Conservation (phyloP, 2,113 vertebrate species). For the Anas platyrhynchos region DNA sequence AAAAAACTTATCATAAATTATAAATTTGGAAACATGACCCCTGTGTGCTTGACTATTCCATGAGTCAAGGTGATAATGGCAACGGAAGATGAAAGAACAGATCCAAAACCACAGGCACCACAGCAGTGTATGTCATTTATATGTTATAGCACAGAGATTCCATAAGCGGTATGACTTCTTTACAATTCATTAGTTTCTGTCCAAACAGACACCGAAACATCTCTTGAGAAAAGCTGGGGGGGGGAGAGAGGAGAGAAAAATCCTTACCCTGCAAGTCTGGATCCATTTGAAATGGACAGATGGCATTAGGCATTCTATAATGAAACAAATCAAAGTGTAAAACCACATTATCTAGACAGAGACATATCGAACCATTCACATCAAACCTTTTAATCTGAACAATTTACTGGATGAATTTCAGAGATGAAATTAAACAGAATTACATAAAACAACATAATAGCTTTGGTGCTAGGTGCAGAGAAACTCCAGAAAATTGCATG, state of each 20-base stretch:
- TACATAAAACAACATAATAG: neutral
- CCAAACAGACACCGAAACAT: neutral
- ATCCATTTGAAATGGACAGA: conserved; percentile 62
- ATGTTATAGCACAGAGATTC: neutral
- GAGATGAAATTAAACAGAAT: neutral
- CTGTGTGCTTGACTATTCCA: neutral
- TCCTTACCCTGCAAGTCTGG: conserved; percentile 66
- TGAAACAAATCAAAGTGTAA: conserved; percentile 38
- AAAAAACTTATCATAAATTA: neutral
- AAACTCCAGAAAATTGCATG: neutral
- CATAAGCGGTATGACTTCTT: neutral
- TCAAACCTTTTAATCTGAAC: conserved; percentile 23
- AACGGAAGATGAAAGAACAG: neutral
- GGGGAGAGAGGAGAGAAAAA: neutral
- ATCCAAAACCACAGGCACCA: neutral
- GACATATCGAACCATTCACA: neutral
- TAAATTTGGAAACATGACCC: neutral
- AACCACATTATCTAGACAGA: neutral
- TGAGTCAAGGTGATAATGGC: neutral
- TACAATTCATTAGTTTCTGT: neutral
- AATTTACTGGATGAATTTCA: neutral
- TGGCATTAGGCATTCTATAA: conserved; percentile 11
- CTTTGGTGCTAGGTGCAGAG: neutral
- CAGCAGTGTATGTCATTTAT: neutral
- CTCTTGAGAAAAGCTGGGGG: neutral